Evolutionary conservation across 2,888 invertebrate species (phyloP).

Genomic region (Agonopterix alstromeriana): DNA sequence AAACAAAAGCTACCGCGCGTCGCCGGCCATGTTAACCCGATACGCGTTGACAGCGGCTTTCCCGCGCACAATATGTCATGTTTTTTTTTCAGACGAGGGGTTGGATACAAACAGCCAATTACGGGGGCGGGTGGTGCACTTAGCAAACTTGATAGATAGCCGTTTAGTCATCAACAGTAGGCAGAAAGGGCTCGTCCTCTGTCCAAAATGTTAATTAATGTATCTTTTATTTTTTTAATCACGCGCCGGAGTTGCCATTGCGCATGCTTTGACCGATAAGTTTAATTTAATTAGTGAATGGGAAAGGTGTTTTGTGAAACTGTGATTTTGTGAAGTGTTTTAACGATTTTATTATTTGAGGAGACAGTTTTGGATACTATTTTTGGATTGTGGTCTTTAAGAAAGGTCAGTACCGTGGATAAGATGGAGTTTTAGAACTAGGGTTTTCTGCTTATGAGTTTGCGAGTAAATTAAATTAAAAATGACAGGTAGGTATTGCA

Average conservation of each 20-base stretch:
- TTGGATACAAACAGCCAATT: constrained; percentile 75
- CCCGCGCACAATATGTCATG: constrained; percentile 73
- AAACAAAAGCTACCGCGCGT: constrained; percentile 44
- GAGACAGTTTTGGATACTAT: constrained; percentile 33
- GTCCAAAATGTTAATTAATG: constrained; percentile 20
- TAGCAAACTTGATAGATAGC: constrained; percentile 59
- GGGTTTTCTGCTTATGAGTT: neutral
- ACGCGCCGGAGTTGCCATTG: constrained; percentile 44
- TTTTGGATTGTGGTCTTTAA: constrained; percentile 4
- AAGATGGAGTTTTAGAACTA: neutral
- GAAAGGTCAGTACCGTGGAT: constrained; percentile 30
- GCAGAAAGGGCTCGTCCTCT: constrained; percentile 53
- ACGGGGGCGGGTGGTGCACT: constrained; percentile 66
- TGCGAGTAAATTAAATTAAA: neutral
- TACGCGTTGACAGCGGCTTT: constrained; percentile 63
- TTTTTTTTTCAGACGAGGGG: constrained; percentile 67
- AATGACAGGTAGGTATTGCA: constrained; percentile 1
- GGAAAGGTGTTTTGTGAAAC: constrained; percentile 40
- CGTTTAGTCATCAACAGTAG: constrained; percentile 61
- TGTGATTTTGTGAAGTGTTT: constrained; percentile 58
- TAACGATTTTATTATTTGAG: constrained; percentile 26
- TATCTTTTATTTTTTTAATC: constrained; percentile 22
- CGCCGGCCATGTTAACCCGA: constrained; percentile 49
- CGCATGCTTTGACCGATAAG: constrained; percentile 48
- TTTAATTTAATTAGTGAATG: constrained; percentile 67